These are phyloP conservation scores for Brachylomia viminalis DNA, from an alignment of 2,888 invertebrate genomes.

Conservation along the genomic window DNA sequence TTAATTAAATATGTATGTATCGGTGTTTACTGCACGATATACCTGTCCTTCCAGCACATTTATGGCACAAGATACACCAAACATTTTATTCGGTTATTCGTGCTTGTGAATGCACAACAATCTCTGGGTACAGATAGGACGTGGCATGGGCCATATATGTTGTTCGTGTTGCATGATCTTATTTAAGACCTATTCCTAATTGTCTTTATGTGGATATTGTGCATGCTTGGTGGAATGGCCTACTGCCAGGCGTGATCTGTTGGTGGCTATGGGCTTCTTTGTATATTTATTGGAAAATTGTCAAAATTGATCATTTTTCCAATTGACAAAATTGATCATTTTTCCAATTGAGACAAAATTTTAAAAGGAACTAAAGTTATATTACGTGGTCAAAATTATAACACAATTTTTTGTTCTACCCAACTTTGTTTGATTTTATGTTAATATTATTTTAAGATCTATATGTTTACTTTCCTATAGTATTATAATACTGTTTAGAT, in stretches of 20 bases:
- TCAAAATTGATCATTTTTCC: constrained; percentile 65
- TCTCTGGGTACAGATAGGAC: constrained; percentile 83
- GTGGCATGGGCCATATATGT: constrained; percentile 89
- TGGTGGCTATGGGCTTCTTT: constrained; percentile 87
- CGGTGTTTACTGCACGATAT: constrained; percentile 88
- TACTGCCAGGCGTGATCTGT: constrained; percentile 84
- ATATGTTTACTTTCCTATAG: constrained; percentile 42
- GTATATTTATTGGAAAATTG: constrained; percentile 78
- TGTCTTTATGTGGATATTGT: constrained; percentile 85
- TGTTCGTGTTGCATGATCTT: constrained; percentile 90
- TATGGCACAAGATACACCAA: constrained; percentile 85
- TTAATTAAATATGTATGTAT: constrained; percentile 82
- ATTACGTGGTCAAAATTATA: constrained; percentile 58
- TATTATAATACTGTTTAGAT: constrained; percentile 56
- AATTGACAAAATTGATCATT: constrained; percentile 66
- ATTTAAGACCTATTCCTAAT: constrained; percentile 83
- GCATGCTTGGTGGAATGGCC: constrained; percentile 89
- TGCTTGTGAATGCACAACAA: constrained; percentile 88
- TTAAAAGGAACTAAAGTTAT: constrained; percentile 42
- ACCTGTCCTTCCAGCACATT: constrained; percentile 88
- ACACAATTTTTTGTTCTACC: constrained; percentile 56
- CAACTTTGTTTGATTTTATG: constrained; percentile 21
- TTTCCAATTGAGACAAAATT: constrained; percentile 56
- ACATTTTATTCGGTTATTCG: constrained; percentile 84
- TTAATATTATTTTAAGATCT: constrained; percentile 38